Evolutionary conservation across 92 coral and sea anemone genomes (phyloP).

Genomic region (Montipora capitata): DNA sequence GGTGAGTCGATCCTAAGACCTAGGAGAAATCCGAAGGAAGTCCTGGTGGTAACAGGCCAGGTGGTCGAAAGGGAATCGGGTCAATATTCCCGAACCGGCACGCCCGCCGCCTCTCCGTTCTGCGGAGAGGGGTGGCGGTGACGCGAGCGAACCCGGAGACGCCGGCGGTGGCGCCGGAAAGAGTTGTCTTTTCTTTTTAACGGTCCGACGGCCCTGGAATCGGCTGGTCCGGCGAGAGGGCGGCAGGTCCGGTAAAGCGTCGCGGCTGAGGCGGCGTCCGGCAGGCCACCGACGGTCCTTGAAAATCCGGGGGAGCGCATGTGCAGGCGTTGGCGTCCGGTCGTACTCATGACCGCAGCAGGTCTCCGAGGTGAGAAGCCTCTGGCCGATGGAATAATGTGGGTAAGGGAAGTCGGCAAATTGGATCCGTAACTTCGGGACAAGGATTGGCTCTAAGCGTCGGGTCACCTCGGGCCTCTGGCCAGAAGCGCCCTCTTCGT

Average conservation of each 20-base stretch:
- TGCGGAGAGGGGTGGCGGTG: conserved; percentile 7
- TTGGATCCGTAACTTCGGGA: conserved; percentile 85
- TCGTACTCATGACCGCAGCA: conserved; percentile 86
- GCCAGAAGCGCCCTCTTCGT: too few relatives aligned
- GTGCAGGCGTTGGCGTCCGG: conserved; percentile 51
- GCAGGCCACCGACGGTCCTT: conserved; percentile 77
- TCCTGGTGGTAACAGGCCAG: too few relatives aligned
- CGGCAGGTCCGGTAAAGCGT: conserved; percentile 55
- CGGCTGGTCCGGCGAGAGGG: conserved; percentile 58
- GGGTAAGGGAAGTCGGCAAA: conserved; percentile 89
- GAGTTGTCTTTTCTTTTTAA: conserved; percentile 56
- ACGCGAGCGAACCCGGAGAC: conserved; percentile 60
- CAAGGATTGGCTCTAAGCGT: conserved; percentile 78
- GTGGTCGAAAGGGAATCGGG: conserved; percentile 61
- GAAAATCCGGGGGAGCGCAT: conserved; percentile 71
- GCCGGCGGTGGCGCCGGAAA: conserved; percentile 53
- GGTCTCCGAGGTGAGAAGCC: conserved; percentile 92
- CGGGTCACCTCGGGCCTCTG: not conserved
- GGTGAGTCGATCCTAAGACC: conserved; percentile 58
- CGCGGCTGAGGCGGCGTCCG: conserved; percentile 66
- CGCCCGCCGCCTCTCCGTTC: conserved; percentile 40
- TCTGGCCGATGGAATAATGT: conserved; percentile 83
- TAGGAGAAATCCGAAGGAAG: conserved; percentile 44
- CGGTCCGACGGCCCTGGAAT: conserved; percentile 33
- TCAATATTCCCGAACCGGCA: conserved; percentile 64